These are phyloP conservation scores for Nymphalis polychloros DNA, from an alignment of 2,888 invertebrate species.

Conservation along the genomic window DNA sequence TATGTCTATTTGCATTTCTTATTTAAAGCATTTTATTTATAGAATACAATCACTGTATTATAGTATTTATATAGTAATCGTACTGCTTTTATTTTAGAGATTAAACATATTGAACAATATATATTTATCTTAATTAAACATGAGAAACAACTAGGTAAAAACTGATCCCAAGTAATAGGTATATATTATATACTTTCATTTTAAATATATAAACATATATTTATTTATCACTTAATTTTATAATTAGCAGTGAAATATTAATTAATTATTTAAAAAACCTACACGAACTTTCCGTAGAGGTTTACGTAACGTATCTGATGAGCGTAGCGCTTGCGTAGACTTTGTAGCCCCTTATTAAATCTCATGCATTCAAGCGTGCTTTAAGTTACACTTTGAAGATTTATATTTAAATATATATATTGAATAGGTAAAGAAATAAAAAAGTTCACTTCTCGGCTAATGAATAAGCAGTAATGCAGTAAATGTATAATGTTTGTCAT, in stretches of 20 bases:
- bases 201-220: too few species aligned
- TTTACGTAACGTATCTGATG: constrained; percentile 13
- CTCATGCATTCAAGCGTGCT: constrained; percentile 19
- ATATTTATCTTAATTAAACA: too few species aligned
- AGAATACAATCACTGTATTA: neutral
- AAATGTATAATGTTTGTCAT: neutral
- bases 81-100: too few species aligned
- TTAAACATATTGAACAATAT: too few species aligned
- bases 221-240: neutral
- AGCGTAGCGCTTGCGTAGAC: constrained; percentile 14
- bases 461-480: neutral
- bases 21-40: neutral
- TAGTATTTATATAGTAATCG: too few species aligned
- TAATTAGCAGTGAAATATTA: constrained; percentile 12
- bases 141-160: too few species aligned
- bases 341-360: constrained; percentile 21
- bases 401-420: constrained; percentile 1
- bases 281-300: constrained; percentile 6
- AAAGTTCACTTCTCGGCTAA: neutral
- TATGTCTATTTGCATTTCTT: neutral
- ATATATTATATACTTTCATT: neutral
- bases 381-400: constrained; percentile 3
- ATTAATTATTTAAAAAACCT: constrained; percentile 9
- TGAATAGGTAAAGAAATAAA: neutral
- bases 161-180: too few species aligned